Conservation (phyloP, 1,140 invertebrate genomes). For the Cydia fagiglandana region DNA sequence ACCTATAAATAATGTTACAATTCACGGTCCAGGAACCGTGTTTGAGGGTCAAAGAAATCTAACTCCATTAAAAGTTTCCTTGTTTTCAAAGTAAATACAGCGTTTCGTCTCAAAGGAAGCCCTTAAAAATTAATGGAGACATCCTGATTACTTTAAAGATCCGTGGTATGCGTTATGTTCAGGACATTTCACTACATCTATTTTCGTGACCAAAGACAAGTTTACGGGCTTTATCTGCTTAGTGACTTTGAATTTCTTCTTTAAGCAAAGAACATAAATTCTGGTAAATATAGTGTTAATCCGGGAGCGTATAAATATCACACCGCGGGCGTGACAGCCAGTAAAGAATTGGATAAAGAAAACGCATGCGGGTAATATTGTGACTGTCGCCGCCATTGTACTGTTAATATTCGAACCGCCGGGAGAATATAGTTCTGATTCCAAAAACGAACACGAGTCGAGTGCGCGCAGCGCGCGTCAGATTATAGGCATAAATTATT, state of each 20-base stretch:
- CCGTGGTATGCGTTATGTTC: slow-evolving; percentile 45
- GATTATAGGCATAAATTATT: slow-evolving; percentile 79
- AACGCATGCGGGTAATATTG: slow-evolving; percentile 63
- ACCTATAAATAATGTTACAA: slow-evolving; percentile 12
- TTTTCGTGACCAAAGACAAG: slow-evolving; percentile 41
- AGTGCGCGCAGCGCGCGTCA: slow-evolving; percentile 63
- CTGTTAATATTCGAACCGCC: slow-evolving; percentile 67
- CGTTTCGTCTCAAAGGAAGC: slow-evolving; percentile 63
- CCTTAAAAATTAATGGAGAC: slow-evolving; percentile 72
- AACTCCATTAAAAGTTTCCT: slow-evolving; percentile 75
- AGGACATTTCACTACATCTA: slow-evolving; percentile 38
- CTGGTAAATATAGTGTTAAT: slow-evolving; percentile 53
- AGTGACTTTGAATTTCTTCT: slow-evolving; percentile 44
- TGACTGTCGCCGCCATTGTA: slow-evolving; percentile 67
- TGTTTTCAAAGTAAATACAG: slow-evolving; percentile 69
- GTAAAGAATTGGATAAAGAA: slow-evolving; percentile 66
- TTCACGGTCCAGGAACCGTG: slow-evolving; percentile 39
- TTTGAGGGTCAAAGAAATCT: slow-evolving; percentile 59
- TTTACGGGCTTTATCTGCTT: slow-evolving; percentile 47
- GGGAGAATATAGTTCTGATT: slow-evolving; percentile 61
- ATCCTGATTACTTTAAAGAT: slow-evolving; percentile 63
- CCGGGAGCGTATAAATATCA: slow-evolving; percentile 58
- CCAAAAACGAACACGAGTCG: slow-evolving; percentile 64
- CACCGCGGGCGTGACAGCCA: slow-evolving; percentile 50
- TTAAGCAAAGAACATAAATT: slow-evolving; percentile 39